Evolutionary conservation across 2,113 vertebrate species (phyloP), one percentile per base, ranked within the genome.

Genomic region (Cyphomyrus plagiostoma): DNA sequence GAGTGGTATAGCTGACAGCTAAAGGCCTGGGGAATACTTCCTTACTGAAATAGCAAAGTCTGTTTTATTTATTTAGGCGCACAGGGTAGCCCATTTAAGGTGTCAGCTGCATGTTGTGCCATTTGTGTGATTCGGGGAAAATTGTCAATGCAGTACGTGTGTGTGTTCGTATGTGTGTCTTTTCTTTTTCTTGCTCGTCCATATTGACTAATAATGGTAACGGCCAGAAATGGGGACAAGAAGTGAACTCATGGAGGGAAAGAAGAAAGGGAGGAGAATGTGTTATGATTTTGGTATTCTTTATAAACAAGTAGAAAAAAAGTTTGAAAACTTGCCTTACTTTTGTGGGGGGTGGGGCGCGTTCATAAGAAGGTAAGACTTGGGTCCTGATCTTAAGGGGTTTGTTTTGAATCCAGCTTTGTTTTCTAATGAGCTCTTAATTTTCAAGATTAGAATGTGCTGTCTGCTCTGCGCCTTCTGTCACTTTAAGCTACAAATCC

Each of bases 21-120:
- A 49, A 48, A 49, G 8, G 82, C 82, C 82, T 48, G 82, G 82
- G 82, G 82, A 85, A 49, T 85, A 23, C 42, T 48, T 80, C 39
- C 82, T 85, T 85, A 39, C 82, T 26, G 82, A 85, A 85, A 85
- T 85, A 85, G 82, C 82, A 46, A 48, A 42, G 82, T n/a, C 82
- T 85, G 42, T 42, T 48, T 85, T 85, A 85, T 85, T 85, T 85
- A 48, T 85, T 39, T 45, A 46, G 39, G 82, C 10, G 2, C 39
- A 21, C 21, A 45, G 46, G 42, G 45, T 85, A 85, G 82, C 82
- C 46, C 46, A 49, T 21, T 48, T 85, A 85, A 26, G 46, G 45
- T 46, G 45, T 46, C 82, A 85, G 77, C 42, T 13, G 21, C 17
- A 3, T 15, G 82, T 21, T 85, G 42, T 45, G 15, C 42, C 82